Evolutionary conservation across 2,113 vertebrate species (phyloP), one percentile per base, ranked within the genome.

Genomic region (Parus major): DNA sequence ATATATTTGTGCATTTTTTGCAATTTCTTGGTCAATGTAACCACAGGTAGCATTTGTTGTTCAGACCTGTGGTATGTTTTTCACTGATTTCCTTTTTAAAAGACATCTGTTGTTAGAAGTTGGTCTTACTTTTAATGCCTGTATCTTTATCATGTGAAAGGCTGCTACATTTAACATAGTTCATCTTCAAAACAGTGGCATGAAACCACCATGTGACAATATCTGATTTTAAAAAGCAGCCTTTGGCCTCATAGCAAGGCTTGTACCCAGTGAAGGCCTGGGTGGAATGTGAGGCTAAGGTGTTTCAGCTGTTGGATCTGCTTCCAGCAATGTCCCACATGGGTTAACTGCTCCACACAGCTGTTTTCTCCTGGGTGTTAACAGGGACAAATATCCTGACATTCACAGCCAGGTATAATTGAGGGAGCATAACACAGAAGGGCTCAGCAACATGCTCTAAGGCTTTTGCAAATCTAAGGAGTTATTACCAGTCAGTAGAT

Each of bases 201-300:
- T 28, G 13, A 88, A 76, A 8, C 3, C 9, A n/a, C 50, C 46
- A 4, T 7, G 16, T 33, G 24, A 27, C 12, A 57, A 46, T 29
- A 69, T 35, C 22, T 27, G 23, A 57, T 2, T 31, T 55, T 44
- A 77, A 69, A 53, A 42, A 88, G 50, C 20, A 92, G 49, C 20
- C 33, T 89, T 80, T 66, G 41, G 22, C 25, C 20, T 71, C 68
- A 10, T 15, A 36, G 24, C 8, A 39, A 39, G 17, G 46, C 19
- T 82, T 76, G 50, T 22, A 14, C 39, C 17, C 25, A 5, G 11
- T 12, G 21, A 29, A 60, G 17, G 28, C 13, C 24, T n/a, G 56
- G 44, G 14, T 46, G 25, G 59, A 73, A 42, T 15, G 23, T 9
- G 25, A 31, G n/a, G 29, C 12, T 68, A 25, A 0, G 0, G 36